A percentile compares a stretch with the other conserved stretches of the same genome.
These are phyloP conservation scores for Lethrus apterus DNA, from an alignment of 1,140 invertebrate genomes.

Conservation along the genomic window DNA sequence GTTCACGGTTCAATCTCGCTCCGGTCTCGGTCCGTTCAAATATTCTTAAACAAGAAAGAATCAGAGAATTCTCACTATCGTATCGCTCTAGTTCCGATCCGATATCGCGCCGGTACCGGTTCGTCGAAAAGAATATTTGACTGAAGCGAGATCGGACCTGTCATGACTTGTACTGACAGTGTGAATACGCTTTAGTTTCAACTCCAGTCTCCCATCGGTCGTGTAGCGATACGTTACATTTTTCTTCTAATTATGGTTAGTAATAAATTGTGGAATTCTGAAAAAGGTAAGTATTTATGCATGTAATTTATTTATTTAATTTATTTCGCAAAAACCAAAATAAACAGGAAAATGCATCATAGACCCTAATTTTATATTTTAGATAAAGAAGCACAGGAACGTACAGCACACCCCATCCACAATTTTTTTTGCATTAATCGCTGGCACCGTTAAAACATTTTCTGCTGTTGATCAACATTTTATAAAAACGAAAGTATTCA, in stretches of 20 bases:
- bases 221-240: constrained; percentile 3
- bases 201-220: neutral
- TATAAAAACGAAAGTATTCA: neutral
- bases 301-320: constrained; percentile 5
- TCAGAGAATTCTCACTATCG: too few relatives aligned
- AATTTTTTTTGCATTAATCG: constrained; percentile 1
- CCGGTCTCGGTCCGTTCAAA: too few relatives aligned
- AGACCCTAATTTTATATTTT: neutral
- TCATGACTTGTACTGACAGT: constrained; percentile 1
- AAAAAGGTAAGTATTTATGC: constrained; percentile 1
- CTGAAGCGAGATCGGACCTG: constrained; percentile 3
- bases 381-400: neutral
- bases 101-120: constrained; percentile 4
- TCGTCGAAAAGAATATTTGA: constrained; percentile 7
- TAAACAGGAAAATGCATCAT: neutral
- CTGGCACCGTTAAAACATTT: neutral
- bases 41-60: too few relatives aligned
- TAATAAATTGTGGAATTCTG: constrained; percentile 2
- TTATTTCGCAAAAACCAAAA: neutral
- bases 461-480: neutral
- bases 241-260: constrained; percentile 4
- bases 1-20: too few relatives aligned
- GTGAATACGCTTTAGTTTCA: neutral
- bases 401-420: neutral
- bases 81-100: too few relatives aligned